These are phyloP conservation scores for Anagyrus pseudococci DNA, from an alignment of 2,888 invertebrate species.

Conservation along the genomic window DNA sequence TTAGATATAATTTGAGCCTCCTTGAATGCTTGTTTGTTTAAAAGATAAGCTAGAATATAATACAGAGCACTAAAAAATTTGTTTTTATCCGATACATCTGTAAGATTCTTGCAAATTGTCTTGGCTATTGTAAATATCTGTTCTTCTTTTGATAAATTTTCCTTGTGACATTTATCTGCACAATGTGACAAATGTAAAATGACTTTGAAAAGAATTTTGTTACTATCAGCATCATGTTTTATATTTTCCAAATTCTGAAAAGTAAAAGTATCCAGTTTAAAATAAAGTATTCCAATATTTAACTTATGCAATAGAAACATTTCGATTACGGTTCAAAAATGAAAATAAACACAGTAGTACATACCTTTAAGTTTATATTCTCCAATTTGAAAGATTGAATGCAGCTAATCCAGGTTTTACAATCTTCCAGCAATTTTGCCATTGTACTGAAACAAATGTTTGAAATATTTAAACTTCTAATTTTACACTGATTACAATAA, in stretches of 20 bases:
- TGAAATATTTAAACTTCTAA: not conserved
- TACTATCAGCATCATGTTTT: conserved; percentile 21
- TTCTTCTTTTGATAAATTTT: conserved; percentile 36
- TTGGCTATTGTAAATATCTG: conserved; percentile 43
- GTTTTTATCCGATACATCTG: conserved; percentile 40
- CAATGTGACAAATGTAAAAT: conserved; percentile 46
- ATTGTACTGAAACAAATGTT: conserved; percentile 8
- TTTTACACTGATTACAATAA: too few relatives aligned
- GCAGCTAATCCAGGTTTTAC: conserved; percentile 27
- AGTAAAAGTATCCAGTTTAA: conserved; percentile 59
- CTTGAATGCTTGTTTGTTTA: conserved; percentile 42
- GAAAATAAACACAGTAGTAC: not conserved
- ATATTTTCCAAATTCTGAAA: conserved; percentile 18
- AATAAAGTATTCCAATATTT: conserved; percentile 9
- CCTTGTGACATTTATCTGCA: conserved; percentile 43
- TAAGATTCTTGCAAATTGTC: conserved; percentile 40
- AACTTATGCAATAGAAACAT: conserved; percentile 12
- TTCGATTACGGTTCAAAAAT: conserved; percentile 2
- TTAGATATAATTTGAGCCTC: conserved; percentile 47
- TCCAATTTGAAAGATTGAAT: conserved; percentile 17
- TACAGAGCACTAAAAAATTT: conserved; percentile 50
- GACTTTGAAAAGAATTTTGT: conserved; percentile 46
- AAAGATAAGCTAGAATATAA: conserved; percentile 47
- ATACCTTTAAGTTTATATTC: conserved; percentile 23
- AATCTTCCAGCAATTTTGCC: conserved; percentile 17